Conservation (phyloP, 64 coral and sea anemone genomes). For the Montipora efflorescens region DNA sequence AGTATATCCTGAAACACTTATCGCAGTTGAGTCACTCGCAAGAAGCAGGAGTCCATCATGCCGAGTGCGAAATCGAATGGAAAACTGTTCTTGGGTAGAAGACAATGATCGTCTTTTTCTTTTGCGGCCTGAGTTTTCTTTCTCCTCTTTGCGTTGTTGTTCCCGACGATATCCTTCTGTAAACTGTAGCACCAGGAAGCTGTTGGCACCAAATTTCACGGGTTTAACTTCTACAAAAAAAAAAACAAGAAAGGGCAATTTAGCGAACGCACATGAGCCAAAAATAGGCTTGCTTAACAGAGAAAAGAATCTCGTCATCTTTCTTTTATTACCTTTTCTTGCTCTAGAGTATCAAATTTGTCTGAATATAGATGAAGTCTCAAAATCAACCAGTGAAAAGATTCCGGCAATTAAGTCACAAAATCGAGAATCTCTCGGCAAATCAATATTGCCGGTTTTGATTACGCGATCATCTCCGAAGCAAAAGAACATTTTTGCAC, state of each 20-base stretch:
- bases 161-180: slow-evolving; percentile 83
- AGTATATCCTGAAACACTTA: slow-evolving; percentile 49
- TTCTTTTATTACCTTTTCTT: too few relatives aligned
- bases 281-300: too few relatives aligned
- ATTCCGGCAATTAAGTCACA: too few relatives aligned
- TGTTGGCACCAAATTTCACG: slow-evolving; percentile 77
- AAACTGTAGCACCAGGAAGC: slow-evolving; percentile 74
- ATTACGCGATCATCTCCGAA: too few relatives aligned
- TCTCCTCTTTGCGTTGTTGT: slow-evolving; percentile 62
- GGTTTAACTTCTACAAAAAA: slow-evolving; percentile 60
- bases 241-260: neutral
- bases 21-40: slow-evolving; percentile 26
- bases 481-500: too few relatives aligned
- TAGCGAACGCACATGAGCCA: too few relatives aligned
- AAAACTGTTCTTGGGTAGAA: slow-evolving; percentile 48
- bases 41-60: slow-evolving; percentile 68
- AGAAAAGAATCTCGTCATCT: too few relatives aligned
- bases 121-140: slow-evolving; percentile 16
- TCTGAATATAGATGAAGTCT: too few relatives aligned
- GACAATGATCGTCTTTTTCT: slow-evolving; percentile 60
- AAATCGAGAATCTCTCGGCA: too few relatives aligned
- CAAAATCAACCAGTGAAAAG: too few relatives aligned
- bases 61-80: slow-evolving; percentile 75
- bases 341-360: too few relatives aligned
- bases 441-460: too few relatives aligned